Evolutionary conservation across 1,140 invertebrate genomes (phyloP).

Genomic region (Drosophila setifemur): DNA sequence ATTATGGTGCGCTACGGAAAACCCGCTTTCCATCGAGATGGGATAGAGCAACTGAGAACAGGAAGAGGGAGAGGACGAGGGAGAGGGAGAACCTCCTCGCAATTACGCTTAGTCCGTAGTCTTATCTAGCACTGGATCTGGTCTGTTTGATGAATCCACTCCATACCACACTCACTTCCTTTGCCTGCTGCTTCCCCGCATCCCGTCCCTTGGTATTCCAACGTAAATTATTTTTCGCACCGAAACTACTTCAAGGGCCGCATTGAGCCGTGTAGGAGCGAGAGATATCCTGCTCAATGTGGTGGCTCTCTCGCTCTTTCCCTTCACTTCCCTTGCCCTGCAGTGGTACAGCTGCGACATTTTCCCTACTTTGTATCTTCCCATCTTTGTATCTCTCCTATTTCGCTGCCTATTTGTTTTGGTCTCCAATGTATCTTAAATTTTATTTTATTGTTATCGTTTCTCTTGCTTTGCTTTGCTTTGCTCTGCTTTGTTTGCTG

Average conservation of each 20-base stretch:
- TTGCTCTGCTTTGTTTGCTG: constrained; percentile 5
- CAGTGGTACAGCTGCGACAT: constrained; percentile 59
- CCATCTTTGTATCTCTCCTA: constrained; percentile 28
- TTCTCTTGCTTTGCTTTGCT: constrained; percentile 8
- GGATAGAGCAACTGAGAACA: neutral
- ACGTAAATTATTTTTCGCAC: constrained; percentile 46
- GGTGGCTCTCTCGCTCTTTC: neutral
- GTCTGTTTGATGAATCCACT: constrained; percentile 31
- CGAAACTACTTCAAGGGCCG: constrained; percentile 64
- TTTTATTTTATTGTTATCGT: constrained; percentile 75
- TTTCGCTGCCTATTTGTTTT: constrained; percentile 74
- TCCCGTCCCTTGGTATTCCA: neutral
- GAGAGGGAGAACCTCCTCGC: neutral
- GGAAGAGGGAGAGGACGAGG: neutral
- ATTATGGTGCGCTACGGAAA: constrained; percentile 22
- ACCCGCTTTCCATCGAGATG: constrained; percentile 21
- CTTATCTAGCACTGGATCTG: constrained; percentile 23
- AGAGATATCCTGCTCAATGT: constrained; percentile 21
- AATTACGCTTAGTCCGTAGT: constrained; percentile 28
- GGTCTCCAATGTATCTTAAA: constrained; percentile 76
- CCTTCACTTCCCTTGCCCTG: neutral
- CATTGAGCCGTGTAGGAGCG: constrained; percentile 4
- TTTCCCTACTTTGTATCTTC: constrained; percentile 40
- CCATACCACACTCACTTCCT: neutral
- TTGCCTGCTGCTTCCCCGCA: neutral